These are phyloP conservation scores for Zonitis immaculata DNA, from an alignment of 2,888 invertebrate genomes.

Conservation along the genomic window DNA sequence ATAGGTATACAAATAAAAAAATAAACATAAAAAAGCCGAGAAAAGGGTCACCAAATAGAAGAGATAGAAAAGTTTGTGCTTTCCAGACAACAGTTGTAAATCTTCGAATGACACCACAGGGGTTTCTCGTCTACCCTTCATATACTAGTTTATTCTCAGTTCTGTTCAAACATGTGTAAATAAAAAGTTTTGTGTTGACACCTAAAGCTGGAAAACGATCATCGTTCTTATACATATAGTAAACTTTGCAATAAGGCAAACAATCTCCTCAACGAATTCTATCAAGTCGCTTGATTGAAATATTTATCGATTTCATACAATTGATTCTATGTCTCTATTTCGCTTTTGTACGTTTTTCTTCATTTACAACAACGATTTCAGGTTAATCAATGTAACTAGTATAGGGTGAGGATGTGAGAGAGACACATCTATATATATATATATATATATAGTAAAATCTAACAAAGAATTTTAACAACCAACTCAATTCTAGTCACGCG, in stretches of 20 bases:
- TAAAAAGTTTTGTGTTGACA: constrained; percentile 4
- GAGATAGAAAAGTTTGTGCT: constrained; percentile 33
- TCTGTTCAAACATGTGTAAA: constrained; percentile 28
- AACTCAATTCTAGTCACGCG: constrained; percentile 12
- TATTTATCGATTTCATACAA: neutral
- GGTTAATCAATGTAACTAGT: neutral
- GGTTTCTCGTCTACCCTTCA: constrained; percentile 17
- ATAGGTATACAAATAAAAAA: no score
- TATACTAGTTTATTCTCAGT: constrained; percentile 25
- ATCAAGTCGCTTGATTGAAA: neutral
- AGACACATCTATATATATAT: no score
- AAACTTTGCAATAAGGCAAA: neutral
- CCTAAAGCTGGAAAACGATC: neutral
- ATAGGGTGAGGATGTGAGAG: neutral
- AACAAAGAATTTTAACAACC: neutral
- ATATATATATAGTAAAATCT: no score
- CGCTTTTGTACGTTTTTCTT: neutral
- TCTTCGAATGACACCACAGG: constrained; percentile 33
- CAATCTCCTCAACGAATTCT: neutral
- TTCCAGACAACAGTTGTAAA: constrained; percentile 32
- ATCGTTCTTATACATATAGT: neutral
- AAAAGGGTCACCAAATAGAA: constrained; percentile 26
- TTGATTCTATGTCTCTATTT: neutral
- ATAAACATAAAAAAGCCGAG: no score
- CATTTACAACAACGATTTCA: neutral